phyloP scores from a whole-genome alignment of 1,140 invertebrate species.

The Papilio aristodemus region DNA sequence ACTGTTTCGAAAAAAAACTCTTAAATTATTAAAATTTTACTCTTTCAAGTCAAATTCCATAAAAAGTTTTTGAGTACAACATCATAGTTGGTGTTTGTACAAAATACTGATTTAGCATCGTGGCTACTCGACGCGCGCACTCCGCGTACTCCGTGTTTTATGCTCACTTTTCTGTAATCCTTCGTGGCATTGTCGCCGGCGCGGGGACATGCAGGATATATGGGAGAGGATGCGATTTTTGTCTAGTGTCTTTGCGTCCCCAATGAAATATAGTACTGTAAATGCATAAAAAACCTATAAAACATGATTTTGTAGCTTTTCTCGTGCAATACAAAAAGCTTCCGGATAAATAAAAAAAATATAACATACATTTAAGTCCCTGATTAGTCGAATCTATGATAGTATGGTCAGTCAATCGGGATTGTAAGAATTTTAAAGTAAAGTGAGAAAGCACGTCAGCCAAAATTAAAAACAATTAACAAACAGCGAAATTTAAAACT shows the following conservation, averaged over 20 bases:
- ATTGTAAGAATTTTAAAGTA: too few relatives aligned
- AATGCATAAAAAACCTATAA: neutral
- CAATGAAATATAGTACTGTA: slow-evolving; percentile 49
- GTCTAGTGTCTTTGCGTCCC: slow-evolving; percentile 60
- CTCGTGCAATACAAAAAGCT: too few relatives aligned
- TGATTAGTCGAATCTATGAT: too few relatives aligned
- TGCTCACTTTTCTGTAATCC: slow-evolving; percentile 72
- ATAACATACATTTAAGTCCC: too few relatives aligned
- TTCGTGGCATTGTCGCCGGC: slow-evolving; percentile 61
- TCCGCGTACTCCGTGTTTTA: slow-evolving; percentile 69
- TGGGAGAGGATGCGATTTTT: slow-evolving; percentile 67
- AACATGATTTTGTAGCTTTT: neutral
- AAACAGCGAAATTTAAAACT: too few relatives aligned
- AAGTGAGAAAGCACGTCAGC: too few relatives aligned
- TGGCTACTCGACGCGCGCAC: slow-evolving; percentile 61
- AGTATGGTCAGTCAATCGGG: too few relatives aligned
- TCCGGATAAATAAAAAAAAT: too few relatives aligned
- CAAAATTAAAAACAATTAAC: too few relatives aligned
- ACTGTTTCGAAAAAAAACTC: too few relatives aligned
- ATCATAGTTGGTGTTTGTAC: slow-evolving; percentile 35
- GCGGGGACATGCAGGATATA: slow-evolving; percentile 64
- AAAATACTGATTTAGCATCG: slow-evolving; percentile 65
- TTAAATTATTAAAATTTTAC: too few relatives aligned
- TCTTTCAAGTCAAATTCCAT: too few relatives aligned
- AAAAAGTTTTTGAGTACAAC: neutral